phyloP scores from a whole-genome alignment of 2,113 vertebrate genomes.

The Phaetusa simplex region DNA sequence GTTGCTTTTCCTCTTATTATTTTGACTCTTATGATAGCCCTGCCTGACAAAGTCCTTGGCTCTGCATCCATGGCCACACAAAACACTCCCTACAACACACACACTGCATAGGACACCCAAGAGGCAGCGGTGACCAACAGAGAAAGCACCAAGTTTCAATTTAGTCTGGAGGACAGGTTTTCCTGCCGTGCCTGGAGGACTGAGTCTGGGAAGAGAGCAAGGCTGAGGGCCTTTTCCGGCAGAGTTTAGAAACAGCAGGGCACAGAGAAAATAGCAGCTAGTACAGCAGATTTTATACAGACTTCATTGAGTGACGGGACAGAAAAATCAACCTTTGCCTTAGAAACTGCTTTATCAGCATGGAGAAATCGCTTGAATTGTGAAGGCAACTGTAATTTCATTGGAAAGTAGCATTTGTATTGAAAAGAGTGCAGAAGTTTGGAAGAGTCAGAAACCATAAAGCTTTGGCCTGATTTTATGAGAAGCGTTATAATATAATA shows the following conservation, averaged over 20 bases:
- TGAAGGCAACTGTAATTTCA: not conserved
- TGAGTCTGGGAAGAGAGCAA: slow-evolving; percentile 75
- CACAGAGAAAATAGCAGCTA: slow-evolving; percentile 65
- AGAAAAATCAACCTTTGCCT: not conserved
- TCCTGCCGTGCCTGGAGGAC: slow-evolving; percentile 78
- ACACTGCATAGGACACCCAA: slow-evolving; percentile 78
- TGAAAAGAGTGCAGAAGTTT: not conserved
- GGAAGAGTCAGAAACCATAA: not conserved
- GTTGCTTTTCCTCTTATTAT: slow-evolving; percentile 67
- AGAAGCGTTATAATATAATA: not conserved
- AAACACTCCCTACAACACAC: slow-evolving; percentile 71
- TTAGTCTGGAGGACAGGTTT: slow-evolving; percentile 74
- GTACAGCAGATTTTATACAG: slow-evolving; percentile 32
- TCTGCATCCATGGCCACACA: slow-evolving; percentile 58
- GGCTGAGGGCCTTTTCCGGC: slow-evolving; percentile 75
- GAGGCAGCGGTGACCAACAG: slow-evolving; percentile 76
- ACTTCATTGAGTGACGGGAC: not conserved
- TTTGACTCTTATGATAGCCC: slow-evolving; percentile 57
- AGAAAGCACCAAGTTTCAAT: slow-evolving; percentile 73
- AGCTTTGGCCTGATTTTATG: not conserved
- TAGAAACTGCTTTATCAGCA: not conserved
- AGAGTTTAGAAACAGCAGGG: slow-evolving; percentile 81
- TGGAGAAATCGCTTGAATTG: not conserved
- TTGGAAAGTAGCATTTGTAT: not conserved
- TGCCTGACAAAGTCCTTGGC: slow-evolving; percentile 72